Evolutionary conservation across 2,888 invertebrate genomes (phyloP).

Genomic region (Timandra comae): DNA sequence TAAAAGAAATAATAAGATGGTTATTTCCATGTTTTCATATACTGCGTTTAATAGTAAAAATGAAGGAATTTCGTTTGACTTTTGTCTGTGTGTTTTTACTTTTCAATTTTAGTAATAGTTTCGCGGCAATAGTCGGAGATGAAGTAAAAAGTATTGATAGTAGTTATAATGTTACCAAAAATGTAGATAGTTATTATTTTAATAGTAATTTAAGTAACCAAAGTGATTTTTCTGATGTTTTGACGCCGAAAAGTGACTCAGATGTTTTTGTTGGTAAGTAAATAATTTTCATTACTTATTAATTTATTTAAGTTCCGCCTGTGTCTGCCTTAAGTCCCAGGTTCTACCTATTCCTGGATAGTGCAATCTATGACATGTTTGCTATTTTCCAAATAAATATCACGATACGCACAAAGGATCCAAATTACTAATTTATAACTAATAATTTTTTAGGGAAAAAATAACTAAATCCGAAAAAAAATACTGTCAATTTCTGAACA

Average conservation of each 20-base stretch:
- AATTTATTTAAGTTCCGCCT: too few relatives aligned
- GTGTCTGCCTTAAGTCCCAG: too few relatives aligned
- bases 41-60: conserved; percentile 30
- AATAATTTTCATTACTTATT: too few relatives aligned
- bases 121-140: conserved; percentile 10
- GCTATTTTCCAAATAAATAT: too few relatives aligned
- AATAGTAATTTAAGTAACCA: conserved; percentile 16
- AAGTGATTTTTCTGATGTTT: conserved; percentile 15
- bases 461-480: too few relatives aligned
- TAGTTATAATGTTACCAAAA: conserved; percentile 20
- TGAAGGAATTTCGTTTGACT: conserved; percentile 13
- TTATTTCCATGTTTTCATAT: conserved; percentile 67
- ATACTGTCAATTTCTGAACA: too few relatives aligned
- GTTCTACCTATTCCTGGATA: too few relatives aligned
- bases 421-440: too few relatives aligned
- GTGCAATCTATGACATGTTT: too few relatives aligned
- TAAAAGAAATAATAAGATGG: conserved; percentile 71
- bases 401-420: too few relatives aligned
- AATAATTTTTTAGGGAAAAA: too few relatives aligned
- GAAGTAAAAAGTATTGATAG: too few relatives aligned
- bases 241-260: conserved; percentile 1
- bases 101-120: conserved; percentile 13
- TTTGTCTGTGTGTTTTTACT: conserved; percentile 21
- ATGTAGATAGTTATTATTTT: conserved; percentile 17
- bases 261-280: conserved; percentile 14